phyloP scores from a whole-genome alignment of 2,113 vertebrate genomes.

The Cebus imitator region DNA sequence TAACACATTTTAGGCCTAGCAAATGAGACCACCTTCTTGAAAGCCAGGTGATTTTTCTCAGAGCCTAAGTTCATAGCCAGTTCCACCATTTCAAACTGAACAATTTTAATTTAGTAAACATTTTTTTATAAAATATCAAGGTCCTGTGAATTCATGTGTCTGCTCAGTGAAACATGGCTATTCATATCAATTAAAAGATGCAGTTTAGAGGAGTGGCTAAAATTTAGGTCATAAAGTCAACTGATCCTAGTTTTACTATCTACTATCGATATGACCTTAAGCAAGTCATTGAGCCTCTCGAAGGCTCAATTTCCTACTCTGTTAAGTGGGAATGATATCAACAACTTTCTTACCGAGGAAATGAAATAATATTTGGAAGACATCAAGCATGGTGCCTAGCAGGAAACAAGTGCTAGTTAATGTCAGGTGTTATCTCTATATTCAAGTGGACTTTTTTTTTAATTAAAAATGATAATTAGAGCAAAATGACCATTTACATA shows the following conservation, averaged over 20 bases:
- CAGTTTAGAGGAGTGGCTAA: not conserved
- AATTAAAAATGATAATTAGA: not conserved
- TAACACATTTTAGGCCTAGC: constrained; percentile 64
- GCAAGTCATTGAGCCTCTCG: not conserved
- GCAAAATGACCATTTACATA: not conserved
- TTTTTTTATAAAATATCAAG: not conserved
- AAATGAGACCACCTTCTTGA: constrained; percentile 70
- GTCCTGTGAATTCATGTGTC: constrained; percentile 46
- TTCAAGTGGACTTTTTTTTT: not conserved
- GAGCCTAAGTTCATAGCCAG: constrained; percentile 55
- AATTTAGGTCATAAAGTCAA: not conserved
- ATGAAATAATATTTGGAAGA: not conserved
- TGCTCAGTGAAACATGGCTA: constrained; percentile 14
- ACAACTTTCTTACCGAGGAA: not conserved
- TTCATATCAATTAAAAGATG: not conserved
- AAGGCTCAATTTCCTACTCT: not conserved
- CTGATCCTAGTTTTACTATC: not conserved
- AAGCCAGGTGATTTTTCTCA: constrained; percentile 67
- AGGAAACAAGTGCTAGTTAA: not conserved
- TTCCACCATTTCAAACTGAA: constrained; percentile 60
- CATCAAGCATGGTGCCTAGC: not conserved
- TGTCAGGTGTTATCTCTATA: not conserved
- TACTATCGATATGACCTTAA: not conserved
- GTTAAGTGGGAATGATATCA: not conserved
- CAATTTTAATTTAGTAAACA: constrained; percentile 61